Percentiles rank a stretch among this genome's conserved stretches.
Conservation (phyloP, 2,797 vertebrate genomes). For the Tapera naevia region DNA sequence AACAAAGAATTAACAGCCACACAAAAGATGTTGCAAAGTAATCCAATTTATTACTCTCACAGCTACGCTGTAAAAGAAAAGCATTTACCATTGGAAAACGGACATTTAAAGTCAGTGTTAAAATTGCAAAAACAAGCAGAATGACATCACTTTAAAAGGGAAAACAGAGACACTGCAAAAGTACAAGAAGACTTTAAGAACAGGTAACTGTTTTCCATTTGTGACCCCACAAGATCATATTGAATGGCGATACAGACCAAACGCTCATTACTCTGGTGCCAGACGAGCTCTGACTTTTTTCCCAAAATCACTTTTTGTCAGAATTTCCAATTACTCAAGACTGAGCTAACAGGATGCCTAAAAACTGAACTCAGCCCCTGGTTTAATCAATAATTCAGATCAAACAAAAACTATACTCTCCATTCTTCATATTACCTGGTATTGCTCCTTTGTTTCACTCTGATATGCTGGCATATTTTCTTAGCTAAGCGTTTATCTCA, state of each 20-base stretch:
- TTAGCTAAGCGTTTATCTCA: not conserved
- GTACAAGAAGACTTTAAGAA: not conserved
- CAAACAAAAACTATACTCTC: not conserved
- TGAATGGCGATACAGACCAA: not conserved
- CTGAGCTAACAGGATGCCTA: not conserved
- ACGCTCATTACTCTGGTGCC: not conserved
- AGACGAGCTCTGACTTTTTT: not conserved
- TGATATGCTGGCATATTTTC: not conserved
- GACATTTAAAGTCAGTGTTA: not conserved
- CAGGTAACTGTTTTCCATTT: not conserved
- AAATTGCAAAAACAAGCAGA: not conserved
- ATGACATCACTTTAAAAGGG: not conserved
- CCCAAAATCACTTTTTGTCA: not conserved
- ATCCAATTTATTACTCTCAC: not conserved
- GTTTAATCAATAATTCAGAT: not conserved
- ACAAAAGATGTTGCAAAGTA: conserved; percentile 36
- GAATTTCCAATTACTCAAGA: not conserved
- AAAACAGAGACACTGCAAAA: not conserved
- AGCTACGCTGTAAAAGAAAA: not conserved
- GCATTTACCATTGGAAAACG: not conserved
- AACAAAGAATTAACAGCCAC: not conserved
- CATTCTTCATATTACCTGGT: not conserved
- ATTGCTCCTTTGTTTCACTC: not conserved
- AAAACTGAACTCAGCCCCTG: not conserved
- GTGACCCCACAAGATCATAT: not conserved